phyloP scores from a whole-genome alignment of 2,113 vertebrate genomes.

The Axis porcinus region DNA sequence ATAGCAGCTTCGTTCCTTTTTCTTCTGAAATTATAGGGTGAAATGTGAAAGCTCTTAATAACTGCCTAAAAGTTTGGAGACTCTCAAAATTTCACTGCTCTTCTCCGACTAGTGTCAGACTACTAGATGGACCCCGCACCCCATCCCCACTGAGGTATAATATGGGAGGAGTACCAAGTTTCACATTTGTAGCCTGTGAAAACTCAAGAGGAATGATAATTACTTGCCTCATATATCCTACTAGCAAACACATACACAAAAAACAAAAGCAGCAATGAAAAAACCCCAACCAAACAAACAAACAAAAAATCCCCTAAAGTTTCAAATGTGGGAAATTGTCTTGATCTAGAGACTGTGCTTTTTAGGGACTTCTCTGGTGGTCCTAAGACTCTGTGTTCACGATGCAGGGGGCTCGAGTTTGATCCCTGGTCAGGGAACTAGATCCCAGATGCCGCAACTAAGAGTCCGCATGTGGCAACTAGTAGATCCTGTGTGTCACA shows the following conservation, averaged over 20 bases:
- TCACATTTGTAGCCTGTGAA: not conserved
- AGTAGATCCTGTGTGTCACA: not conserved
- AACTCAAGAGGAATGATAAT: not conserved
- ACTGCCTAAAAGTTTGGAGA: not conserved
- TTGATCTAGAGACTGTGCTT: not conserved
- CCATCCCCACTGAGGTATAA: not conserved
- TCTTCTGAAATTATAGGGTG: not conserved
- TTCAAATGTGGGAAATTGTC: not conserved
- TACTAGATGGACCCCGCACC: rapidly evolving
- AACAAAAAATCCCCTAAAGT: not conserved
- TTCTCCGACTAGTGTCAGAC: not conserved
- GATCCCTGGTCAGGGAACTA: not conserved
- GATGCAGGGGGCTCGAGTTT: not conserved
- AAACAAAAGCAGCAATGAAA: not conserved
- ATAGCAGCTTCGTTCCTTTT: not conserved
- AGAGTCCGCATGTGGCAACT: not conserved
- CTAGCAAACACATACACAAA: not conserved
- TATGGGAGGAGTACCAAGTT: not conserved
- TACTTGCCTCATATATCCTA: not conserved
- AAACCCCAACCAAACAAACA: not conserved
- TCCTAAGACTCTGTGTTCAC: not conserved
- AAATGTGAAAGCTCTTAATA: conserved; percentile 25
- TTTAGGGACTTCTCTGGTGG: not conserved
- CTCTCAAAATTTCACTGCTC: not conserved
- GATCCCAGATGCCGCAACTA: not conserved